These are phyloP conservation scores for Bos javanicus DNA, from an alignment of 2,113 vertebrate species.

Conservation along the genomic window DNA sequence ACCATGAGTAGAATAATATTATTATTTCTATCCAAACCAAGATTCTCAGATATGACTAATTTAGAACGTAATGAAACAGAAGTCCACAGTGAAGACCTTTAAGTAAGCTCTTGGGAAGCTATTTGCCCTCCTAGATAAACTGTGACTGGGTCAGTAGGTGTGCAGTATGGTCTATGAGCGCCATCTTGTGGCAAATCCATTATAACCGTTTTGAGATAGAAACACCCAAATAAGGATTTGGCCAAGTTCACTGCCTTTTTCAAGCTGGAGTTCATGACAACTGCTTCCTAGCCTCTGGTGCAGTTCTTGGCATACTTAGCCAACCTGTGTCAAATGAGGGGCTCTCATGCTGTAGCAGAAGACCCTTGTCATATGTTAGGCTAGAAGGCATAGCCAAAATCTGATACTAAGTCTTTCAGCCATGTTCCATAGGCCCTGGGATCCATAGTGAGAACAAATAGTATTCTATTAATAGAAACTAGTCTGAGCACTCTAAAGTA, in stretches of 20 bases:
- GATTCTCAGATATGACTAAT: neutral
- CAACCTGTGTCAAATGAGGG: neutral
- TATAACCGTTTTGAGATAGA: neutral
- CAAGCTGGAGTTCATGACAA: neutral
- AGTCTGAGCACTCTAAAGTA: neutral
- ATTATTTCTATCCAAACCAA: neutral
- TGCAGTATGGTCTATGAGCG: neutral
- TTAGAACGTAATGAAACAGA: neutral
- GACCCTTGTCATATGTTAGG: neutral
- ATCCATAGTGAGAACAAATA: neutral
- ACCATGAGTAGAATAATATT: neutral
- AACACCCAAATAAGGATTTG: neutral
- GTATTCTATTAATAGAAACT: neutral
- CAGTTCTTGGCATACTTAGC: neutral
- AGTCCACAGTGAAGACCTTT: neutral
- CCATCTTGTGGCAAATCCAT: slow-evolving; percentile 56
- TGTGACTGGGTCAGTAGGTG: neutral
- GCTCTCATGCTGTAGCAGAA: neutral
- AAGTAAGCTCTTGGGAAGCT: neutral
- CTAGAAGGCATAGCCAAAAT: neutral
- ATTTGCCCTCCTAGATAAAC: rapidly evolving
- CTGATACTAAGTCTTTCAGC: neutral
- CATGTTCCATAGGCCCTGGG: neutral
- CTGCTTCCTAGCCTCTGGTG: neutral
- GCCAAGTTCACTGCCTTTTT: neutral